Evolutionary conservation across 2,888 invertebrate genomes (phyloP).

Genomic region (Phyllotreta striolata): DNA sequence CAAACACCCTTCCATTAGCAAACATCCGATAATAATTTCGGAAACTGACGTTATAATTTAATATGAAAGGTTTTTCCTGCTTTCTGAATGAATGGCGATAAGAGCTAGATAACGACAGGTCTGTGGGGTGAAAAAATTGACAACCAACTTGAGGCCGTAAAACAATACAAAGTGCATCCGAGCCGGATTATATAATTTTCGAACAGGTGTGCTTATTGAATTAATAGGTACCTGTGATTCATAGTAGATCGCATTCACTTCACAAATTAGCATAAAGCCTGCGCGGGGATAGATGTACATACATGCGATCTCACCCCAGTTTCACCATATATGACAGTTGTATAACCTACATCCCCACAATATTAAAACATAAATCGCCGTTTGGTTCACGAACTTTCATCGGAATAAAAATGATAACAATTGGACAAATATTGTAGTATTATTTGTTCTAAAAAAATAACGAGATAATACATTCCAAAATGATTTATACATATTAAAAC

Average conservation of each 20-base stretch:
- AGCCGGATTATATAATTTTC: slow-evolving; percentile 35
- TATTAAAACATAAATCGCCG: slow-evolving; percentile 23
- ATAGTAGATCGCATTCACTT: slow-evolving; percentile 47
- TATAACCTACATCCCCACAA: slow-evolving; percentile 39
- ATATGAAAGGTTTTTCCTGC: slow-evolving; percentile 34
- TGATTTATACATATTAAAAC: no score
- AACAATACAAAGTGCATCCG: slow-evolving; percentile 33
- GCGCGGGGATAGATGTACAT: slow-evolving; percentile 39
- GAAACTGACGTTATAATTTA: slow-evolving; percentile 20
- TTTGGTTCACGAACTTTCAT: slow-evolving; percentile 21
- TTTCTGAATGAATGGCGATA: slow-evolving; percentile 33
- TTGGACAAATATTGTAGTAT: no score
- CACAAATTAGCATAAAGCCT: slow-evolving; percentile 47
- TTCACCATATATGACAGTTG: slow-evolving; percentile 39
- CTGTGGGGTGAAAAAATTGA: slow-evolving; percentile 32
- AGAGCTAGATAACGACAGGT: slow-evolving; percentile 32
- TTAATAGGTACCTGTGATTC: slow-evolving; percentile 44
- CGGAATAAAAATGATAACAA: neutral
- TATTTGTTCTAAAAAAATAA: neutral
- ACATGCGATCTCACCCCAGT: slow-evolving; percentile 30
- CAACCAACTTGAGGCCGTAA: slow-evolving; percentile 32
- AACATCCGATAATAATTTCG: slow-evolving; percentile 16
- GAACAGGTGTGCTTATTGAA: slow-evolving; percentile 43
- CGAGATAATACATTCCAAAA: no score
- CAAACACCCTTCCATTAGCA: slow-evolving; percentile 18